Conservation (phyloP, 2,797 vertebrate genomes). For the Acanthis flammea region DNA sequence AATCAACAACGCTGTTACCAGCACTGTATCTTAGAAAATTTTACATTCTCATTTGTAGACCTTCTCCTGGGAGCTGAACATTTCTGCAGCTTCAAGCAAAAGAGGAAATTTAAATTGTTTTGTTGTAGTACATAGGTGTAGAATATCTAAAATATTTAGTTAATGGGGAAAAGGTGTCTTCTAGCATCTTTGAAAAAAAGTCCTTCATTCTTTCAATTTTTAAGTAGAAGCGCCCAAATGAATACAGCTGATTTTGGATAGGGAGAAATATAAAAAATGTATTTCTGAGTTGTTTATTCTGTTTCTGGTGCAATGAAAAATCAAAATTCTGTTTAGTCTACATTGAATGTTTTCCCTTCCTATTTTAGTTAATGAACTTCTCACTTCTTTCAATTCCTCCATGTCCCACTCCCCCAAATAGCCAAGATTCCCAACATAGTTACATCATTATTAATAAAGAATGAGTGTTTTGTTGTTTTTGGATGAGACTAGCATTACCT, state of each 20-base stretch:
- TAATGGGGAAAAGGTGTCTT: not conserved
- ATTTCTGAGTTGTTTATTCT: not conserved
- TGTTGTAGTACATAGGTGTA: not conserved
- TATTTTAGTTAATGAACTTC: not conserved
- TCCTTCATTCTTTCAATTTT: not conserved
- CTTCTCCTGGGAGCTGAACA: not conserved
- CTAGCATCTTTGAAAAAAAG: not conserved
- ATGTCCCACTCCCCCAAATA: fast-evolving
- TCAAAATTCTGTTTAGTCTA: not conserved
- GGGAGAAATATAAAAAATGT: not conserved
- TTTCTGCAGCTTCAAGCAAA: not conserved
- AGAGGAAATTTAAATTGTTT: not conserved
- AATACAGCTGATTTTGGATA: not conserved
- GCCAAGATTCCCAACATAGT: not conserved
- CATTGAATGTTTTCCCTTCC: fast-evolving
- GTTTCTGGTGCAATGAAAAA: not conserved
- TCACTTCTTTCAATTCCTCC: not conserved
- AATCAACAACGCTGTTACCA: not conserved
- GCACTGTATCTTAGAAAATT: not conserved
- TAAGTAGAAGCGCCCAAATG: not conserved
- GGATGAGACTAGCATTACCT: not conserved
- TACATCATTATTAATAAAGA: not conserved
- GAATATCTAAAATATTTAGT: not conserved
- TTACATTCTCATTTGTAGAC: not conserved
- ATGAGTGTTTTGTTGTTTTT: not conserved